Percentiles rank a stretch among this genome's conserved stretches.
Evolutionary conservation across 2,888 invertebrate genomes (phyloP).

Genomic region (Cosmorhoe ocellata): DNA sequence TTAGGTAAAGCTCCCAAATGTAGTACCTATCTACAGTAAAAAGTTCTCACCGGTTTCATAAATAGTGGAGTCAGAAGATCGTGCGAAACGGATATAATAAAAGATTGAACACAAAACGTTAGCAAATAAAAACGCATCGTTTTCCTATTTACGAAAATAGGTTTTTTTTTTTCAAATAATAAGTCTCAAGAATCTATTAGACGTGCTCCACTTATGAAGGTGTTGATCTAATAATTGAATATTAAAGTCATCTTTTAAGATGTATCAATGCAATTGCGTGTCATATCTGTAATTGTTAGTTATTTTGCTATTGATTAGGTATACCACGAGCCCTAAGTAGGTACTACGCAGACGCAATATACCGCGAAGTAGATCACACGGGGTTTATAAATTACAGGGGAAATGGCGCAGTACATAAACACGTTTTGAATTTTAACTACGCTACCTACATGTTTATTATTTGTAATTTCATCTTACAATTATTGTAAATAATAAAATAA

Average conservation of each 20-base stretch:
- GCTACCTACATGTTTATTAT: no score
- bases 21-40: no score
- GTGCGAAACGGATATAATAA: slow-evolving; percentile 9
- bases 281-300: slow-evolving; percentile 21
- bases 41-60: slow-evolving; percentile 24
- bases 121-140: slow-evolving; percentile 6
- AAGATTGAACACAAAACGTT: slow-evolving; percentile 7
- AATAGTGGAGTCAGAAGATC: slow-evolving; percentile 14
- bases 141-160: no score
- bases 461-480: no score
- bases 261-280: slow-evolving; percentile 24
- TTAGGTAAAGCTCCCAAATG: no score
- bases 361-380: slow-evolving; percentile 22
- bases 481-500: no score
- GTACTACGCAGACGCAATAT: slow-evolving; percentile 29
- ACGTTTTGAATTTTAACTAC: no score
- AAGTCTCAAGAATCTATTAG: not conserved
- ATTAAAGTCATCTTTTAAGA: not conserved
- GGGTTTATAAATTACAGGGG: slow-evolving; percentile 9
- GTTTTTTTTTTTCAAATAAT: slow-evolving; percentile 12
- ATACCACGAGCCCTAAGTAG: slow-evolving; percentile 30
- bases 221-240: slow-evolving; percentile 7
- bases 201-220: slow-evolving; percentile 8
- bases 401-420: slow-evolving; percentile 11
- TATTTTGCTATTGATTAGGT: slow-evolving; percentile 16